phyloP scores from a whole-genome alignment of 2,113 vertebrate genomes.

The Alces alces region DNA sequence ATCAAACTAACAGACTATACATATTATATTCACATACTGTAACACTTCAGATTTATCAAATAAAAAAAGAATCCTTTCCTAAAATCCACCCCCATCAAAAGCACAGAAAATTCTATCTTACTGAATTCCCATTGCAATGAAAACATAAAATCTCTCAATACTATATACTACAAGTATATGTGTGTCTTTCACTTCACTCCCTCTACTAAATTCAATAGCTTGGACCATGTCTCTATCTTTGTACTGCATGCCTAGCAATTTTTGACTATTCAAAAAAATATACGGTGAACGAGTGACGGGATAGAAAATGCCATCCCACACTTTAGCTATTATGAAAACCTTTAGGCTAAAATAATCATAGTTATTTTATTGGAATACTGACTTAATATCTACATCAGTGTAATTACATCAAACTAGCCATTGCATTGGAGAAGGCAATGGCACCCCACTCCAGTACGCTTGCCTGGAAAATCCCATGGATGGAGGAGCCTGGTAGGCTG shows the following conservation, averaged over 20 bases:
- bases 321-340: neutral
- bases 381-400: neutral
- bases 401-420: neutral
- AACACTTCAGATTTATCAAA: neutral
- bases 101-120: neutral
- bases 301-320: neutral
- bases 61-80: neutral
- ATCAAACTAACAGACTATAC: neutral
- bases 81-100: neutral
- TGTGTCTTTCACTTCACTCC: neutral
- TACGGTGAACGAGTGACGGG: neutral
- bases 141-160: neutral
- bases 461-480: neutral
- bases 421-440: too few species aligned
- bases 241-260: neutral
- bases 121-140: neutral
- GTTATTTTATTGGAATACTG: neutral
- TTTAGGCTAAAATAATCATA: neutral
- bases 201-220: neutral
- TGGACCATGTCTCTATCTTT: neutral
- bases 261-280: neutral
- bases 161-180: neutral
- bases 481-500: neutral
- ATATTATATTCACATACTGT: neutral
- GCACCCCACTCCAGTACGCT: neutral